Evolutionary conservation across 2,888 invertebrate genomes (phyloP).

Genomic region (Diarsia mendica): DNA sequence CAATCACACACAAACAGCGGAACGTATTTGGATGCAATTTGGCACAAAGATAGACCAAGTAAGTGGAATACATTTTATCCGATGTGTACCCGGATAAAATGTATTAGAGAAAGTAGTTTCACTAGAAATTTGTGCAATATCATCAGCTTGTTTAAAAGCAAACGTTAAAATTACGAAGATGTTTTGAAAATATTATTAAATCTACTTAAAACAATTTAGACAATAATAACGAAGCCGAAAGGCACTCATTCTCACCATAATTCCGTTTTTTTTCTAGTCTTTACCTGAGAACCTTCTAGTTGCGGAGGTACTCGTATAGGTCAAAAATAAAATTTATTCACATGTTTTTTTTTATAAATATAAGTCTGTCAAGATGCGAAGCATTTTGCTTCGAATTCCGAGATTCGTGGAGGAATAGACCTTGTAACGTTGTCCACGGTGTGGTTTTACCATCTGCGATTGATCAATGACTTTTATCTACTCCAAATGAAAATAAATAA

Average conservation of each 20-base stretch:
- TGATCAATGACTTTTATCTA: background rate
- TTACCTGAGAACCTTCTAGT: too few species aligned
- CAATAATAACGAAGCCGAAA: background rate
- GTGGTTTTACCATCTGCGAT: background rate
- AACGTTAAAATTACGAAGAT: background rate
- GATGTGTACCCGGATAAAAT: too few species aligned
- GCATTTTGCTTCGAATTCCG: too few species aligned
- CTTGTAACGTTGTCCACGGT: background rate
- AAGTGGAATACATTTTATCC: background rate
- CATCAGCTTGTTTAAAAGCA: background rate
- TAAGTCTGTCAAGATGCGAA: too few species aligned
- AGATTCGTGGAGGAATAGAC: background rate
- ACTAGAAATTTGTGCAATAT: background rate
- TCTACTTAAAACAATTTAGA: background rate
- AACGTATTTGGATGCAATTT: slow-evolving; percentile 10
- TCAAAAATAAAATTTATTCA: too few species aligned
- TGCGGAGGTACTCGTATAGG: too few species aligned
- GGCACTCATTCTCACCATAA: too few species aligned
- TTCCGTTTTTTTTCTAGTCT: too few species aligned
- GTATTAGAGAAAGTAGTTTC: background rate
- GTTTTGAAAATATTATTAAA: slow-evolving; percentile 13
- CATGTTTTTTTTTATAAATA: too few species aligned
- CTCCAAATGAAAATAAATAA: background rate
- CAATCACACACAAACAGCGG: slow-evolving; percentile 18
- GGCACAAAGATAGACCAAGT: slow-evolving; percentile 36